Evolutionary conservation across 2,888 invertebrate genomes (phyloP), one percentile per base, ranked within the genome.

Genomic region (Platerodrilus igneus): DNA sequence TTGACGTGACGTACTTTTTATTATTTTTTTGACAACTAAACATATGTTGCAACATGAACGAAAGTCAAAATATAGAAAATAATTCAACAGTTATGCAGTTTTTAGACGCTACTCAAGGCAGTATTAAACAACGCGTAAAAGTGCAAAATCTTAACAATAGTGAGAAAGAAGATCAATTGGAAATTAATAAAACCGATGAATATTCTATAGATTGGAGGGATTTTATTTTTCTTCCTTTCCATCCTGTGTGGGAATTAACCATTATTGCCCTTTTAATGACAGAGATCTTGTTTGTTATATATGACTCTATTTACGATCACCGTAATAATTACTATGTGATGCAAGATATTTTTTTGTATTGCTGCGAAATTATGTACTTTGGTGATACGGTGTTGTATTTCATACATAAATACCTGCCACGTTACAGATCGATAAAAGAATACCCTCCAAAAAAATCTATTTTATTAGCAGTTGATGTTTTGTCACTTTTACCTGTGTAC

Each of bases 191-290:
- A n/a, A n/a, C n/a, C n/a, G n/a, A n/a, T n/a, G 41, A 35, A 4
- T 41, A 41, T n/a, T 3, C 29, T 4, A 26, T 30, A 8, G 36
- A 45, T 25, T 48, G 46, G 47, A 31, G 25, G 19, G 42, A 45
- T 18, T 42, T 51, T 8, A 47, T 51, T n/a, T 51, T 45, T 19
- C 28, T 51, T 10, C 48, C 48, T n/a, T 51, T 51, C 32, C 30
- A 35, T 14, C n/a, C 15, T 6, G 16, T 33, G 7, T 48, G 48
- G 48, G 18, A 41, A 16, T 23, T 41, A 6, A 30, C 40, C 6
- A 36, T 47, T 3, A 32, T 37, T 9, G 11, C 14, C 6, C 22
- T 29, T 4, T 37, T 44, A 8, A 19, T 42, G 1, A 4, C 48
- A 11, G 42, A 41, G 11, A 28, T 27, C n/a, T n/a, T 46, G 8